Evolutionary conservation across 2,113 vertebrate genomes (phyloP).

Genomic region (Tympanuchus pallidicinctus): DNA sequence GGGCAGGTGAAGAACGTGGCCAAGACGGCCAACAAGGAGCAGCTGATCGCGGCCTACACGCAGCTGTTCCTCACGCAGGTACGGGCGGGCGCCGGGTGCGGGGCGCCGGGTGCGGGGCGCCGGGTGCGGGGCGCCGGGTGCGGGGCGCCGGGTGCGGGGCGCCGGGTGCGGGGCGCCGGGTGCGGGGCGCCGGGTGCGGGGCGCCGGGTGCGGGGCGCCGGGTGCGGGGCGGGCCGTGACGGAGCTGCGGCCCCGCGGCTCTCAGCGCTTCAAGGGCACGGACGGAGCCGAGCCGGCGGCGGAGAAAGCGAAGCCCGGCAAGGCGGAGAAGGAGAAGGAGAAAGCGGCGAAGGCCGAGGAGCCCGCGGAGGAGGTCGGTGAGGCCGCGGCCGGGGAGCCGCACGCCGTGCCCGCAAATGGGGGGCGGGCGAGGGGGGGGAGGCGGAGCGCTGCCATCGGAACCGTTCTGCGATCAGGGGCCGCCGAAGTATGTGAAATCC

Average conservation of each 20-base stretch:
- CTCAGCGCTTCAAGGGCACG: constrained; percentile 90
- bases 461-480: constrained; percentile 78
- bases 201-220: no score
- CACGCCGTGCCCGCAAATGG: no score
- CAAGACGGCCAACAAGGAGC: constrained; percentile 94
- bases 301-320: constrained; percentile 85
- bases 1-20: constrained; percentile 96
- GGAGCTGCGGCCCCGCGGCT: not conserved
- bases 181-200: no score
- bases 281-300: constrained; percentile 83
- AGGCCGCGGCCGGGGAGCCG: no score
- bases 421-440: no score
- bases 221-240: not conserved
- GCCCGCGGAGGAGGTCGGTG: constrained; percentile 85
- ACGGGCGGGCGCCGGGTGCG: not conserved
- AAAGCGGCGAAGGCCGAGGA: constrained; percentile 86
- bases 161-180: no score
- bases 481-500: constrained; percentile 90
- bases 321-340: constrained; percentile 82
- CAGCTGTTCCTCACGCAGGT: constrained; percentile 93
- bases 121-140: no score
- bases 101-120: no score
- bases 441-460: not conserved
- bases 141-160: no score
- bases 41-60: constrained; percentile 89